Evolutionary conservation across 2,113 vertebrate species (phyloP), one percentile per base, ranked within the genome.

Genomic region (Phainopepla nitens): DNA sequence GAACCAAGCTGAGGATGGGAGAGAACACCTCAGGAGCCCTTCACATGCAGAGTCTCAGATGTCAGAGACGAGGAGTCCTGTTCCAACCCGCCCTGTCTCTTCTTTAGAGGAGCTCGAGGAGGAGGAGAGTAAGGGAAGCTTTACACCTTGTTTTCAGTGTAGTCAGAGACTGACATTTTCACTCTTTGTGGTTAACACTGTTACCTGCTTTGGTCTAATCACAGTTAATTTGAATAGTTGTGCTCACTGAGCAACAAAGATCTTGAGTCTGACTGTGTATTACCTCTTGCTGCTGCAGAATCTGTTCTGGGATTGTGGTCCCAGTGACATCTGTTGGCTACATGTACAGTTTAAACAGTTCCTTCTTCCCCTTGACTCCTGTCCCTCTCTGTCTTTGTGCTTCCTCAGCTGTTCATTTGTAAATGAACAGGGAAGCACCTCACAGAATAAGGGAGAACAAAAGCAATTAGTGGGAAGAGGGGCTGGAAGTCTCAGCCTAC

Each of bases 111-210:
- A 99, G 33, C 89, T 95, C 0, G 97, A 98, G 22, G 99, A 99
- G 92, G 99, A 99, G 83, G 99, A 99, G 97, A 97, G 99, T 99
- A 98, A 98, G 99, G 51, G 65, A 84, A 66, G 28, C 50, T 93
- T 86, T 62, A 44, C 73, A 54, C 12, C 15, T 88, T 62, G 21
- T 57, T 60, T 73, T 64, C 70, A 68, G 21, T 47, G 11, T 21
- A 24, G 53, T 54, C 15, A 50, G 24, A 33, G 9, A 44, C 47
- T 82, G 53, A 7, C 2, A 7, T 28, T 82, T 92, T 64, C 89
- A 33, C 8, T 94, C 4, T 5, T 22, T 36, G 21, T 86, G 45
- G 28, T 42, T 93, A 86, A 57, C 8, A 50, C 20, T 71, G 35
- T 50, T 82, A 42, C 33, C 10, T 23, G n/a, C 7, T 66, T 88